Base-by-base conservation (phyloP, 2,113 vertebrate species). In the Aegithalos caudatus region DNA sequence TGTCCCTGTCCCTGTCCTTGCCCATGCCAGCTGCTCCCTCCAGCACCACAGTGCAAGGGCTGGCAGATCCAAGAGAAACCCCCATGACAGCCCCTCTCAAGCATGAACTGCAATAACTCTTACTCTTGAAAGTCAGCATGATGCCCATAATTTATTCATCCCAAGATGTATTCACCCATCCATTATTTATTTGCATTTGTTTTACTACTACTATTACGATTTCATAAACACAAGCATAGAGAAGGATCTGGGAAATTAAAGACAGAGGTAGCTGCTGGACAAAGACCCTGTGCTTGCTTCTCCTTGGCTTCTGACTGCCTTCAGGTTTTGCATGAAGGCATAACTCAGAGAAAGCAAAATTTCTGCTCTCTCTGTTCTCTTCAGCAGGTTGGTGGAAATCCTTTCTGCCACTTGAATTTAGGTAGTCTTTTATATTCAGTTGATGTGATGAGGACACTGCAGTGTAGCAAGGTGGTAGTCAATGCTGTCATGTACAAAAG, bases 131-230 rank as follows among this genome's bases (percentile, higher is more conserved):
- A 92, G 44, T 79, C 87, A 89, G 56, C 20, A 4, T 81, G 76
- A 89, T 1, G 64, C 42, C 92, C 71, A 88, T 93, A 53, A 95
- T 90, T 97, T 93, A 96, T 95, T 96, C 92, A 96, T 96, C 54
- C 62, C 47, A 61, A 92, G 92, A 91, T 94, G 31, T 54, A 93
- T 86, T 94, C 82, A 53, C 71, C 74, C 40, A 95, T 95, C 67
- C 60, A 90, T 95, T 84, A 96, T 96, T 97, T 96, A 97, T 94
- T 90, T 92, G 88, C n/a, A 0, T 92, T 88, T 95, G 67, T 72
- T 92, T 96, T 86, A 88, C 87, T 86, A 58, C 92, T 95, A 44
- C 78, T 80, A 94, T 96, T 93, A 94, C 47, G 29, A 85, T 96
- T 97, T 95, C 88, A 94, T 95, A 97, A 95, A 96, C 37, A 91